Evolutionary conservation across 2,797 vertebrate species (phyloP).

Genomic region (Pyrocephalus nanus): DNA sequence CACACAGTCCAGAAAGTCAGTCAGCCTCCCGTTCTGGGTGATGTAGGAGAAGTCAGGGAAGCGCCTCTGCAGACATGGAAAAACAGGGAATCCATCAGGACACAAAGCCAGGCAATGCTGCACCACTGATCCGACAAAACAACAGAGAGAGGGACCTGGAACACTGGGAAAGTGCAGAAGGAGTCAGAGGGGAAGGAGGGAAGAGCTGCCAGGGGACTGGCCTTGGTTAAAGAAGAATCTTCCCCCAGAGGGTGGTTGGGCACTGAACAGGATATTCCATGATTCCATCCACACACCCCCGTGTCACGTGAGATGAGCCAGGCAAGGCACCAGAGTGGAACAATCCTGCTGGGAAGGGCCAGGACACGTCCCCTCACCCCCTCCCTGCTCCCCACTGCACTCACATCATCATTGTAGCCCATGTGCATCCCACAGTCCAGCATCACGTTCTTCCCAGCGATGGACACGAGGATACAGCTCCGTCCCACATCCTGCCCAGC

Average conservation of each 20-base stretch:
- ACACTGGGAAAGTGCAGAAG: not conserved
- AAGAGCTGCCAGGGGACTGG: not conserved
- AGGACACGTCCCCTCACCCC: not conserved
- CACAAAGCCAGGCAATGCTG: not conserved
- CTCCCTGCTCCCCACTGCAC: not conserved
- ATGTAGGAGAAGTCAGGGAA: conserved; percentile 98
- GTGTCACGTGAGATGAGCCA: rapidly evolving
- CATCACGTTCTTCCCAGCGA: conserved; percentile 97
- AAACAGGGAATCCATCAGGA: rapidly evolving
- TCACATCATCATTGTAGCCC: conserved; percentile 96
- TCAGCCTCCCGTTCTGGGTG: conserved; percentile 92
- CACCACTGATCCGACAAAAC: not conserved
- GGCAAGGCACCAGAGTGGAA: not conserved
- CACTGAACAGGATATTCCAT: not conserved
- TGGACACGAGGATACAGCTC: conserved; percentile 97
- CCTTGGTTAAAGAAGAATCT: not conserved
- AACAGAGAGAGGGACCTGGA: rapidly evolving
- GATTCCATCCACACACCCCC: rapidly evolving
- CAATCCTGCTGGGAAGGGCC: not conserved
- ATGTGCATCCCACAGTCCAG: conserved; percentile 99
- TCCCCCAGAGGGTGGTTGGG: not conserved
- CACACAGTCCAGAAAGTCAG: conserved; percentile 95
- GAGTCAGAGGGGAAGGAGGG: not conserved
- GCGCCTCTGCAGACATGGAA: conserved; percentile 80
- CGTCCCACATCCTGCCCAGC: conserved; percentile 98